phyloP scores from a whole-genome alignment of 2,113 vertebrate genomes.

The Saccopteryx leptura region DNA sequence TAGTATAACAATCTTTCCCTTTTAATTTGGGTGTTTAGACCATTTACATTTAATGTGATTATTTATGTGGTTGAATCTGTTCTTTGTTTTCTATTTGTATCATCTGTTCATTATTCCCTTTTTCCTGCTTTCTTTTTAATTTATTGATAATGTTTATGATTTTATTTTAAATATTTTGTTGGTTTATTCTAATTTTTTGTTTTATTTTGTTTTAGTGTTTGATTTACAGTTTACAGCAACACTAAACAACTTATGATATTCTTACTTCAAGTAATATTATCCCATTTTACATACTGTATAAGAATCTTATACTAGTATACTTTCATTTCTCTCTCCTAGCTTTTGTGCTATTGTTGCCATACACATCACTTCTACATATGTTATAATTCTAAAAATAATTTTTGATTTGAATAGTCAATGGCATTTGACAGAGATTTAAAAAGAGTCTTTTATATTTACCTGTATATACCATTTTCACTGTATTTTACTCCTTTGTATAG shows the following conservation, averaged over 20 bases:
- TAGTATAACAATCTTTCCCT: background rate
- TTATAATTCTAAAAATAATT: constrained; percentile 36
- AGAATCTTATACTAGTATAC: background rate
- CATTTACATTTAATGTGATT: constrained; percentile 45
- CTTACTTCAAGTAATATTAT: background rate
- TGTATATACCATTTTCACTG: background rate
- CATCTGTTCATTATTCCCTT: background rate
- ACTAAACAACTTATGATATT: background rate
- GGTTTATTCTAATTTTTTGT: background rate
- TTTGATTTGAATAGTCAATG: constrained; percentile 57
- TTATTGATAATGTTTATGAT: background rate
- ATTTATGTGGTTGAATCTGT: background rate
- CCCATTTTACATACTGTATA: background rate
- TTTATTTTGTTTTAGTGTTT: background rate
- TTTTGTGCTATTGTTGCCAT: background rate
- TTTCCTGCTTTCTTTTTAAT: background rate
- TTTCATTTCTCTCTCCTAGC: background rate
- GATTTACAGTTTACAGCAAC: constrained; percentile 16
- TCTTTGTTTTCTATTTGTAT: constrained; percentile 36
- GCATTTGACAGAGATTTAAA: constrained; percentile 43
- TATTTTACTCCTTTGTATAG: background rate
- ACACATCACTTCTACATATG: background rate
- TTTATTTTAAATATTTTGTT: background rate
- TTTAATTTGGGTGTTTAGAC: constrained; percentile 39
- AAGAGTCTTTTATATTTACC: constrained; percentile 10